Conservation (phyloP, 2,113 vertebrate genomes). For the Atrichornis clamosus region DNA sequence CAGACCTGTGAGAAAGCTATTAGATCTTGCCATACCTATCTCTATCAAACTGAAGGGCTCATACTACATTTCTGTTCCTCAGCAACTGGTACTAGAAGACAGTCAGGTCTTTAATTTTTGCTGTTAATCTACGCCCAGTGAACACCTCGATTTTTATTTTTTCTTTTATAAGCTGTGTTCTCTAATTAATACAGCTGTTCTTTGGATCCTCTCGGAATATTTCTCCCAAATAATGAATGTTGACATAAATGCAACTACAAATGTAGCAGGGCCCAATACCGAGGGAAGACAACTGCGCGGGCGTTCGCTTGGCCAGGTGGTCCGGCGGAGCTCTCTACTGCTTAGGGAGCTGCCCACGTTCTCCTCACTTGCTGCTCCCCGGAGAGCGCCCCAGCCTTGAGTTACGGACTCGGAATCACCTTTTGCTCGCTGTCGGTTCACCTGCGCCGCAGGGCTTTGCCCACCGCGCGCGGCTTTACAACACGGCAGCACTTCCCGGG, state of each 20-base stretch:
- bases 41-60: neutral
- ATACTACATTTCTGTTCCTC: neutral
- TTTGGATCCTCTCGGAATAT: neutral
- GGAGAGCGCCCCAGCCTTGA: neutral
- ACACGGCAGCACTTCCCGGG: rapidly evolving
- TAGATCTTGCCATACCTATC: rapidly evolving
- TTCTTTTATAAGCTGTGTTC: neutral
- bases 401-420: rapidly evolving
- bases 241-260: neutral
- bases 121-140: neutral
- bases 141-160: neutral
- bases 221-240: neutral
- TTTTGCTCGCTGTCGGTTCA: neutral
- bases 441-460: neutral
- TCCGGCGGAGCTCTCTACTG: rapidly evolving
- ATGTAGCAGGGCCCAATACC: rapidly evolving
- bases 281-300: rapidly evolving
- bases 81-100: neutral
- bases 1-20: neutral
- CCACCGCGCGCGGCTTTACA: neutral
- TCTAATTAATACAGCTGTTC: neutral
- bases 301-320: rapidly evolving
- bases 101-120: neutral
- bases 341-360: rapidly evolving
- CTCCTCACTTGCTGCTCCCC: rapidly evolving